phyloP scores from a whole-genome alignment of 2,113 vertebrate species.

The Lutjanus erythropterus region DNA sequence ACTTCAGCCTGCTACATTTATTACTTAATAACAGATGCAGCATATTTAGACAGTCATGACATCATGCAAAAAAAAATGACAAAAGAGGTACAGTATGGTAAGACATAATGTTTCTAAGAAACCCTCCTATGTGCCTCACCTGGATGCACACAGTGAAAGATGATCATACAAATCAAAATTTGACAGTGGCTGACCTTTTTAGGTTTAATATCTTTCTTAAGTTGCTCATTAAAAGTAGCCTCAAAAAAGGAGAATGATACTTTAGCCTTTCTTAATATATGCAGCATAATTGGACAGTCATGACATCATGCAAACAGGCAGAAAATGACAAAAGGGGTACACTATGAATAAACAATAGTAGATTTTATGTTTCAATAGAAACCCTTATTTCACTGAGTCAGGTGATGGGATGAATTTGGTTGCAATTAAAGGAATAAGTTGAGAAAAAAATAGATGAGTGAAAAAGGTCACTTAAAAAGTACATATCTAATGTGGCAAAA shows the following conservation, averaged over 20 bases:
- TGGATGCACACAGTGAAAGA: constrained; percentile 30
- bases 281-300: constrained; percentile 12
- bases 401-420: not conserved
- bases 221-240: not conserved
- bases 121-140: constrained; percentile 43
- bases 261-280: constrained; percentile 13
- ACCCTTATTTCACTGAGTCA: not conserved
- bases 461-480: not conserved
- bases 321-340: not conserved
- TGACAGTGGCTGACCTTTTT: not conserved
- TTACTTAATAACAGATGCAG: constrained; percentile 17
- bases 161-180: constrained; percentile 23
- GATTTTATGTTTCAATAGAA: not conserved
- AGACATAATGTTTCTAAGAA: too few relatives aligned
- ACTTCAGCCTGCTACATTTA: too few relatives aligned
- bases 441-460: not conserved
- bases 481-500: not conserved
- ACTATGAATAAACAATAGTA: not conserved
- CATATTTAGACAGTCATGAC: constrained; percentile 9
- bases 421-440: not conserved
- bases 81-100: not conserved
- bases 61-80: constrained; percentile 7
- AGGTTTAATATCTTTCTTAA: not conserved
- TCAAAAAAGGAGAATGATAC: not conserved
- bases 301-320: constrained; percentile 15